phyloP scores from a whole-genome alignment of 2,888 invertebrate species.

The Drosophila maculinotata region DNA sequence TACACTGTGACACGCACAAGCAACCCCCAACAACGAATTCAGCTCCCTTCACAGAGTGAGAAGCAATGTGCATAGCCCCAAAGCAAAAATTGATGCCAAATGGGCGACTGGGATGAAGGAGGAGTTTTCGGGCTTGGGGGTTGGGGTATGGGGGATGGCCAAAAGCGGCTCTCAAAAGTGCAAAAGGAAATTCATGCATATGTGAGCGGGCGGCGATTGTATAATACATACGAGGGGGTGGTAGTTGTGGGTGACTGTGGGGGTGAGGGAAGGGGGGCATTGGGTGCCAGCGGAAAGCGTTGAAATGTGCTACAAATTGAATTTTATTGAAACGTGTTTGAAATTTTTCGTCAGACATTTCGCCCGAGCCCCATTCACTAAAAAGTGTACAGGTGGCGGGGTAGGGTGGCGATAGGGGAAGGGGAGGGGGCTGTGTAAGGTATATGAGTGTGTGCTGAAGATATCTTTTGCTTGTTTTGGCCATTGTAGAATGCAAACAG shows the following conservation, averaged over 20 bases:
- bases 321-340: constrained; percentile 81
- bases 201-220: constrained; percentile 52
- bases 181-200: constrained; percentile 81
- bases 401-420: background rate
- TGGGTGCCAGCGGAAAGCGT: constrained; percentile 71
- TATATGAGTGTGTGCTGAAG: constrained; percentile 23
- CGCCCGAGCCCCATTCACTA: constrained; percentile 30
- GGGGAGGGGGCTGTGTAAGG: background rate
- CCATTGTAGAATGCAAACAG: constrained; percentile 69
- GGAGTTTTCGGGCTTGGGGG: background rate
- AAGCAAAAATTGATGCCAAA: constrained; percentile 56
- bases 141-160: background rate
- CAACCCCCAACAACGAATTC: constrained; percentile 1
- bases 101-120: constrained; percentile 8
- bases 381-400: constrained; percentile 4
- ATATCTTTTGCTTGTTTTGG: constrained; percentile 67
- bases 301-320: constrained; percentile 81
- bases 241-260: background rate
- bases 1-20: constrained; percentile 17
- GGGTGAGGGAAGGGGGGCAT: constrained; percentile 3
- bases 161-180: constrained; percentile 55
- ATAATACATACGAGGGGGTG: constrained; percentile 7
- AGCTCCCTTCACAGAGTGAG: background rate
- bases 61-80: constrained; percentile 21
- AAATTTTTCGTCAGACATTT: constrained; percentile 75